phyloP scores from a whole-genome alignment of 2,113 vertebrate genomes.

The Pangasianodon gigas region DNA sequence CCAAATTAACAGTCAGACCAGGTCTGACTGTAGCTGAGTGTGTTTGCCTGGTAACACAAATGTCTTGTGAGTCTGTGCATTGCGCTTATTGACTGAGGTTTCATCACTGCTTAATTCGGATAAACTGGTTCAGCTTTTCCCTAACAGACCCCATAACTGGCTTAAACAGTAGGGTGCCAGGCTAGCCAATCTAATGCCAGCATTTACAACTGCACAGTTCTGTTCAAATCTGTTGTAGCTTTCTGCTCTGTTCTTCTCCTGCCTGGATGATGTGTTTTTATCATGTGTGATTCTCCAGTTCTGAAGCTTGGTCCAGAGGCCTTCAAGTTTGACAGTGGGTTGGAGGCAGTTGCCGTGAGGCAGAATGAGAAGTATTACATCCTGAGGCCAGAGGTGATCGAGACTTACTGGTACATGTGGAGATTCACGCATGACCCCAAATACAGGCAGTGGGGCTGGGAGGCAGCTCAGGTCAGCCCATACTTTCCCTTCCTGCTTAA shows the following conservation, averaged over 20 bases:
- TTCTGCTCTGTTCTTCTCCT: background rate
- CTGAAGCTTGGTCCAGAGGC: slow-evolving; percentile 96
- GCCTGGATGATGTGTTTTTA: too few relatives aligned
- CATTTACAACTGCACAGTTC: background rate
- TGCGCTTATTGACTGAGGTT: background rate
- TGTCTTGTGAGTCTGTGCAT: background rate
- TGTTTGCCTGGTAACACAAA: slow-evolving; percentile 32
- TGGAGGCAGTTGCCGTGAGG: slow-evolving; percentile 92
- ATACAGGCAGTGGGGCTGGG: slow-evolving; percentile 98
- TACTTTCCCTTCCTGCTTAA: background rate
- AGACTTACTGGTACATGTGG: slow-evolving; percentile 99
- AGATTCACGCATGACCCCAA: slow-evolving; percentile 96
- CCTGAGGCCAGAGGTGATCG: slow-evolving; percentile 94
- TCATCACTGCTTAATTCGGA: background rate
- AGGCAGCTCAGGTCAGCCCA: slow-evolving; percentile 86
- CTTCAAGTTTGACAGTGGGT: slow-evolving; percentile 95
- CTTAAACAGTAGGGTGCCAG: background rate
- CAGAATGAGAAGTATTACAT: slow-evolving; percentile 99
- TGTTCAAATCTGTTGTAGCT: background rate
- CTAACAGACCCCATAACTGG: background rate
- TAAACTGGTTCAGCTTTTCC: slow-evolving; percentile 11
- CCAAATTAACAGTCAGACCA: background rate
- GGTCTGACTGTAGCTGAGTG: background rate
- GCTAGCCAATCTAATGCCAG: background rate
- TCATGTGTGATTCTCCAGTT: slow-evolving; percentile 66